These are phyloP conservation scores for Clinocottus analis DNA, from an alignment of 2,113 vertebrate species.

Conservation along the genomic window DNA sequence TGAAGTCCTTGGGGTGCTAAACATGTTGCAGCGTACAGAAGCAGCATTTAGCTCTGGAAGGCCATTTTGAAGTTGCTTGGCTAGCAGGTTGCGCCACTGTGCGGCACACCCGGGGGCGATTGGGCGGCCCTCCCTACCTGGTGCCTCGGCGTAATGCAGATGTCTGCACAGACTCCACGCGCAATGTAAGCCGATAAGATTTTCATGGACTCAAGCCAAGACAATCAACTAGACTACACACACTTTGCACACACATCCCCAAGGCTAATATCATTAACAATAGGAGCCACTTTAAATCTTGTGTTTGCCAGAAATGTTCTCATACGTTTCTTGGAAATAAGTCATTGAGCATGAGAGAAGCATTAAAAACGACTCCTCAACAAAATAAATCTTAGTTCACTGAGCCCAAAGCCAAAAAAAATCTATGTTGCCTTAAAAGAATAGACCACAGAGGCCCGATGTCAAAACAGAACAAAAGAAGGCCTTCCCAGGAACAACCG, in stretches of 20 bases:
- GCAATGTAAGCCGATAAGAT: background rate
- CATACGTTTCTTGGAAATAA: background rate
- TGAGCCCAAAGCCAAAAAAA: background rate
- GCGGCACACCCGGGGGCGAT: background rate
- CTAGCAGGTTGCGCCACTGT: background rate
- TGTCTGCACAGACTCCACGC: background rate
- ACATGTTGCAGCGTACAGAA: slow-evolving; percentile 8
- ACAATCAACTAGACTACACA: background rate
- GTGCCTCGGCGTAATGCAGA: background rate
- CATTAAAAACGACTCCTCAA: background rate
- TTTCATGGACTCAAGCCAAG: background rate
- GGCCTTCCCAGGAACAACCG: background rate
- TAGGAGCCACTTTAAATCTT: background rate
- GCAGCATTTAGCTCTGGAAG: slow-evolving; percentile 12
- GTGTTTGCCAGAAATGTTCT: background rate
- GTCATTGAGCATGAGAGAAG: background rate
- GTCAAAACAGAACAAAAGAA: background rate
- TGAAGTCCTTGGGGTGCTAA: slow-evolving; percentile 31
- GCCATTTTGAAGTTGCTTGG: slow-evolving; percentile 10
- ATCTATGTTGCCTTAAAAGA: background rate
- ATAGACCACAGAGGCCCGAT: background rate
- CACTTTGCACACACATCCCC: background rate
- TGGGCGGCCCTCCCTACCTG: background rate
- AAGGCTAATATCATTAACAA: background rate
- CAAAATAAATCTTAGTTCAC: background rate